Evolutionary conservation across 2,888 invertebrate species (phyloP), one percentile per base, ranked within the genome.

Genomic region (Troglohyphantes excavatus): DNA sequence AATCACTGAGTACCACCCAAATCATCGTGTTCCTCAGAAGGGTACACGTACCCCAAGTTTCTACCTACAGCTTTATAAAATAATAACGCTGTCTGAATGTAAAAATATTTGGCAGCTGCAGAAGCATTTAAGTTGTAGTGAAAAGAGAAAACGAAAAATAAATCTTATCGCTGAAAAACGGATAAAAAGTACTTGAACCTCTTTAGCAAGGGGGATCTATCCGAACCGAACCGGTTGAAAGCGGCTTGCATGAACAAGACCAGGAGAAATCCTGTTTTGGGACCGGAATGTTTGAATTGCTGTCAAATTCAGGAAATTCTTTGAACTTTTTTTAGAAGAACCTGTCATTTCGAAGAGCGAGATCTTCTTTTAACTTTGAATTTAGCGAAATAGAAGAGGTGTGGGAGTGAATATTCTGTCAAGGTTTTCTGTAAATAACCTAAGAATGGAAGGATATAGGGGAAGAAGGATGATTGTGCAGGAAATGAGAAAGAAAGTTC

Each of bases 241-340:
- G 63, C 26, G 59, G 63, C 26, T 63, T 17, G 46, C 73, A 63
- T 73, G 70, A 82, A 61, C 13, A 39, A 23, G 19, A 39, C 39
- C n/a, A 17, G 17, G 33, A 73, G 73, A 83, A 81, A 65, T 73
- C 83, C 27, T 83, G 83, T 83, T 83, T 83, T 83, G 26, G 39
- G 46, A 63, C 72, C 83, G 73, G 73, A 83, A 65, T 83, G 73
- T 83, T 83, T 83, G 73, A 83, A 83, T 83, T 39, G 63, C 83
- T 83, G 73, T 83, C 83, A 83, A 73, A 83, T 73, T 83, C 83
- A 83, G 73, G 61, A 83, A 82, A 73, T 73, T 83, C 46, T 73
- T 65, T 27, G 73, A 65, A 65, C 46, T 82, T 70, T 82, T 78
- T 39, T n/a, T 27, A 17, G 65, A 27, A 27, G 67, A 63, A 72